These are phyloP conservation scores for Passer montanus DNA, from an alignment of 2,113 vertebrate genomes.

Conservation along the genomic window DNA sequence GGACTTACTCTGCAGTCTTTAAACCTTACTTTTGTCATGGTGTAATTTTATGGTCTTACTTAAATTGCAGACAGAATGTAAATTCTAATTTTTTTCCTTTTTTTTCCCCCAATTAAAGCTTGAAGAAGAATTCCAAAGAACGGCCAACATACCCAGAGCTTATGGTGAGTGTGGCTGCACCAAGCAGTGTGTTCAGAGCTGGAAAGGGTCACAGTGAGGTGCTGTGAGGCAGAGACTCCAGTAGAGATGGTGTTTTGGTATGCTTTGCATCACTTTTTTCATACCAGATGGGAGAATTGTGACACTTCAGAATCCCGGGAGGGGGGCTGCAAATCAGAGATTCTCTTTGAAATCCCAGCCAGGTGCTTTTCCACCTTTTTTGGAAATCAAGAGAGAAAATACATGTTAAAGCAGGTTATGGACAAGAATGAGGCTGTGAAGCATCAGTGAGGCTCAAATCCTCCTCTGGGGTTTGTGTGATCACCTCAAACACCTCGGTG, in stretches of 20 bases:
- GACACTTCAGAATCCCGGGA: background rate
- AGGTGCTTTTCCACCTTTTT: background rate
- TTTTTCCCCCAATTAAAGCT: constrained; percentile 73
- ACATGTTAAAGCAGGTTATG: background rate
- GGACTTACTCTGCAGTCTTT: background rate
- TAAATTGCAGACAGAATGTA: background rate
- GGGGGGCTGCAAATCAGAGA: background rate
- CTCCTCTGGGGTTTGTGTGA: background rate
- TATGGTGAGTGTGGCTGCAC: constrained; percentile 84
- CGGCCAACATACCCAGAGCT: constrained; percentile 94
- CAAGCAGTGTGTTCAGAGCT: background rate
- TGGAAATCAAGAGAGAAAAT: background rate
- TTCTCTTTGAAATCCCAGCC: background rate
- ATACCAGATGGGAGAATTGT: background rate
- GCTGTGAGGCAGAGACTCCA: background rate
- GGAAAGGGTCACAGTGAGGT: background rate
- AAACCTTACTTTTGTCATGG: background rate
- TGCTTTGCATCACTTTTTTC: background rate
- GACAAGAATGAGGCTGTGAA: background rate
- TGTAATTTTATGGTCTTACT: background rate
- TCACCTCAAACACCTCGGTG: background rate
- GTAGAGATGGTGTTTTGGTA: background rate
- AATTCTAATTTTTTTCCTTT: background rate
- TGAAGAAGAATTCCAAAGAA: constrained; percentile 98
- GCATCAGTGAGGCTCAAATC: background rate